Conservation (phyloP, 2,888 invertebrate genomes). For the Melanargia galathea region DNA sequence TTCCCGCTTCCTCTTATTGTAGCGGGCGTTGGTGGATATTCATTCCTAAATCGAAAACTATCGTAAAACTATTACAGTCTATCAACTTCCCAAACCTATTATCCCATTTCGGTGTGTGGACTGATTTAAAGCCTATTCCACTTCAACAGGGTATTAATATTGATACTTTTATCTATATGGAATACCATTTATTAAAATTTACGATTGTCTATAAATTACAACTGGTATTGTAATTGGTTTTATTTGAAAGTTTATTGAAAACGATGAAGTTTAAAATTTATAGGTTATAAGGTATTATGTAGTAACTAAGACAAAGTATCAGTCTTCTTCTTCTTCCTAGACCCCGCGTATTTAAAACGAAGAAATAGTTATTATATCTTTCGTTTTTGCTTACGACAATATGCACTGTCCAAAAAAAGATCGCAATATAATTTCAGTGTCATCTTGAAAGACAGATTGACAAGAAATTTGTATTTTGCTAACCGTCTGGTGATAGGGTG, state of each 20-base stretch:
- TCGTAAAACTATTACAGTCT: slow-evolving; percentile 39
- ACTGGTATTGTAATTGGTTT: slow-evolving; percentile 24
- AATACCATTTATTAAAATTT: slow-evolving; percentile 34
- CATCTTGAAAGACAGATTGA: too few species aligned
- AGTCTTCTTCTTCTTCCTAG: too few species aligned
- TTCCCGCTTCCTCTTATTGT: slow-evolving; percentile 24
- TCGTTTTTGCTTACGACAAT: too few species aligned
- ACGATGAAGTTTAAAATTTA: slow-evolving; percentile 9
- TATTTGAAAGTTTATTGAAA: slow-evolving; percentile 23
- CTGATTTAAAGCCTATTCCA: slow-evolving; percentile 37
- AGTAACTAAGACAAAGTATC: too few species aligned
- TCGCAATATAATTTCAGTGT: too few species aligned
- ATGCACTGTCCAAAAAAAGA: too few species aligned
- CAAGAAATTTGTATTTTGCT: too few species aligned
- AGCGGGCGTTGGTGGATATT: slow-evolving; percentile 26
- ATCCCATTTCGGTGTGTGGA: slow-evolving; percentile 35
- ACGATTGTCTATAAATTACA: slow-evolving; percentile 29
- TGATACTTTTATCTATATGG: slow-evolving; percentile 37
- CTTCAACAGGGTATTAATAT: slow-evolving; percentile 35
- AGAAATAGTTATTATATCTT: too few species aligned
- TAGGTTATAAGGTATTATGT: background rate
- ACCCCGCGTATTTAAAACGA: too few species aligned
- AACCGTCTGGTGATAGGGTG: too few species aligned
- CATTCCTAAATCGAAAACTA: slow-evolving; percentile 36
- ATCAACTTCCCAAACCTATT: slow-evolving; percentile 37